These are phyloP conservation scores for Paralichthys olivaceus DNA, from an alignment of 2,113 vertebrate species.

Conservation along the genomic window DNA sequence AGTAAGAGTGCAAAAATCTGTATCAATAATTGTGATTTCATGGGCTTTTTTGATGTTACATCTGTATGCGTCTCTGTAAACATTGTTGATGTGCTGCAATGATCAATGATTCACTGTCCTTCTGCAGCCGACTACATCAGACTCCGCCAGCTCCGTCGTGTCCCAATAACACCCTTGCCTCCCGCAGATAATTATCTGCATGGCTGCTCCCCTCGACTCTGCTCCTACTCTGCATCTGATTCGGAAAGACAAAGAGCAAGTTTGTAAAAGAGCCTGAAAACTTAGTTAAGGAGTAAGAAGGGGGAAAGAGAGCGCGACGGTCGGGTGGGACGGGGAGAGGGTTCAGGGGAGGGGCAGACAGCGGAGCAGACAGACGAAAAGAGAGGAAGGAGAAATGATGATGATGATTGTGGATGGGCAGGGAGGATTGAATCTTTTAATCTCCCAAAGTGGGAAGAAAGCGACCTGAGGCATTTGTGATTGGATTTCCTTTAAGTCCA, in stretches of 20 bases:
- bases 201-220: conserved; percentile 43
- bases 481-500: conserved; percentile 83
- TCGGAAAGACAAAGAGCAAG: conserved; percentile 62
- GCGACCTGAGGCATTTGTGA: conserved; percentile 81
- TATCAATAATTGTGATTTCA: too few relatives aligned
- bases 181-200: conserved; percentile 74
- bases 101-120: conserved; percentile 55
- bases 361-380: conserved; percentile 45
- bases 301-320: conserved; percentile 10
- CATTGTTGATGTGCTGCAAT: conserved; percentile 23
- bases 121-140: conserved; percentile 46
- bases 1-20: background rate
- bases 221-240: conserved; percentile 43
- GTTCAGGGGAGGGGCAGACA: conserved; percentile 28
- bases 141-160: conserved; percentile 53
- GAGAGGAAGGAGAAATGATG: conserved; percentile 69
- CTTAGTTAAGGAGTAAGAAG: conserved; percentile 40
- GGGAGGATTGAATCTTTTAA: conserved; percentile 84
- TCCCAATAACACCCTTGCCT: conserved; percentile 61
- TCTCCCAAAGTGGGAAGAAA: conserved; percentile 83
- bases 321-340: background rate
- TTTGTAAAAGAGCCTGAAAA: conserved; percentile 66
- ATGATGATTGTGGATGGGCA: conserved; percentile 78
- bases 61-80: conserved; percentile 10
- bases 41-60: background rate